Conservation (phyloP, 2,113 vertebrate species). For the human region GRCh38 chr4:12306001-12306500, state of each 20-base stretch:
- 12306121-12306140: background rate
- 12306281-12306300: background rate
- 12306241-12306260: background rate
- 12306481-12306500: background rate
- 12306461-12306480: background rate
- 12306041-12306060: background rate
- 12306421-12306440: background rate
- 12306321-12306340: background rate
- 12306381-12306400: too few species aligned
- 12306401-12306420: fast-evolving
- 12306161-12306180: background rate
- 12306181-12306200: background rate
- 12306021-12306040: background rate
- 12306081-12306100: background rate
- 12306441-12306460: background rate
- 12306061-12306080: background rate
- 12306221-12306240: background rate
- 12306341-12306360: background rate
- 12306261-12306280: background rate
- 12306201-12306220: background rate
- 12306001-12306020: background rate
- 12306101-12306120: background rate
- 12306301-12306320: fast-evolving
- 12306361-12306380: background rate
- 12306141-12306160: background rate